Evolutionary conservation across 2,113 vertebrate genomes (phyloP), one percentile per base, ranked within the genome.

Genomic region (Syrmaticus mikado): DNA sequence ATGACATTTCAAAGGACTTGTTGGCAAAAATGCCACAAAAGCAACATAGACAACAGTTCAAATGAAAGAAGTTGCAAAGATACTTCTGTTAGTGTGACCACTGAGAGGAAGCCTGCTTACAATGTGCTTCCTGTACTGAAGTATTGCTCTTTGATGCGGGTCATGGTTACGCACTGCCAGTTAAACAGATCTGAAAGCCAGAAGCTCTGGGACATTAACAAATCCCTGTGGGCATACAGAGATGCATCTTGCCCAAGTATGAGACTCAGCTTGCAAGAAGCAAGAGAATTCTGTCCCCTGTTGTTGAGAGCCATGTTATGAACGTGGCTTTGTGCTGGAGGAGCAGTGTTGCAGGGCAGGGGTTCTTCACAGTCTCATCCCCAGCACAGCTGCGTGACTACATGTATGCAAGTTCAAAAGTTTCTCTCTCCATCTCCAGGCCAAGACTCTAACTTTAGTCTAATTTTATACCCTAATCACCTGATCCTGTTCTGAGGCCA

Each of bases 21-120:
- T 32, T 32, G 30, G 55, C 32, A 68, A 55, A 75, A 79, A 41
- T 8, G 58, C 66, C 93, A 64, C 43, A 28, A 22, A 38, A 38
- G 11, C 24, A 11, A 3, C 0, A 1, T 8, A 52, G 16, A 1
- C 36, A 58, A 61, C 40, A 7, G 62, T 50, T 84, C 34, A 21
- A 30, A 4, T 6, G 45, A 62, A 48, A 80, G 67, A 55, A 27
- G 65, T 3, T 64, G 66, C 17, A 45, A 65, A 13, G 32, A 20
- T 14, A 2, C 1, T 27, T 3, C 0, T 38, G 27, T 34, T 66
- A 43, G 41, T 11, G 1, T n/a, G 77, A 30, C 50, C 57, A 38
- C 48, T 25, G 16, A 36, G 50, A 66, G 67, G 84, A 89, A 79
- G 81, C 9, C 50, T 61, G 38, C 55, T 65, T 68, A 43, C 61